Evolutionary conservation across 2,113 vertebrate species (phyloP).

Genomic region (Cygnus atratus): DNA sequence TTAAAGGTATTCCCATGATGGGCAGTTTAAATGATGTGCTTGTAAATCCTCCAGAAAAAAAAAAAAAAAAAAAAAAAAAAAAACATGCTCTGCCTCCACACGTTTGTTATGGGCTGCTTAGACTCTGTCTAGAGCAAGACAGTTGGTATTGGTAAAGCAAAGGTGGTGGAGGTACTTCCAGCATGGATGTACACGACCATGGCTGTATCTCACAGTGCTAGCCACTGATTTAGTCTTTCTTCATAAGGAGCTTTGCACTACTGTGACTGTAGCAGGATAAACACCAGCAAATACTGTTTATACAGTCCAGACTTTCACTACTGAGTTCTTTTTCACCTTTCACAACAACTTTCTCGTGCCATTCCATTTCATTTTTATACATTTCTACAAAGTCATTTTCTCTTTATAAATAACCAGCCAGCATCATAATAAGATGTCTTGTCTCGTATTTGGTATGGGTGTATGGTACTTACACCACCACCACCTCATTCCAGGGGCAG

Average conservation of each 20-base stretch:
- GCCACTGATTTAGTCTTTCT: not conserved
- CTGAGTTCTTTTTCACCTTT: not conserved
- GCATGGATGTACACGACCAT: accelerated
- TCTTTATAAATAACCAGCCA: not conserved
- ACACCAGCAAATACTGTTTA: not conserved
- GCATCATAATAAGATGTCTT: not conserved
- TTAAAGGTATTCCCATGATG: not conserved
- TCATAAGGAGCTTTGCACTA: not conserved
- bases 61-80: not conserved
- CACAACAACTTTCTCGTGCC: not conserved
- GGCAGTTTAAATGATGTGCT: not conserved
- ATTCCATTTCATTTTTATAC: not conserved
- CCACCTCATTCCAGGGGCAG: not conserved
- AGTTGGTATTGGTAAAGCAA: not conserved
- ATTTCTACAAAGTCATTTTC: not conserved
- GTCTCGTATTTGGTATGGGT: not conserved
- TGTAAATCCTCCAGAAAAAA: not conserved
- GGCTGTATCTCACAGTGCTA: not conserved
- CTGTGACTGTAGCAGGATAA: not conserved
- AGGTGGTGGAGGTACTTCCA: not conserved
- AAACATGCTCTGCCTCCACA: accelerated
- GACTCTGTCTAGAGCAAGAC: accelerated
- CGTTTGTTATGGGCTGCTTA: not conserved
- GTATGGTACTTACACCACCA: not conserved
- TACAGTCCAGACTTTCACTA: not conserved